A percentile compares a stretch with the other conserved stretches of the same genome.
Evolutionary conservation across 1,140 invertebrate species (phyloP).

Genomic region (Rhopalosiphum padi): DNA sequence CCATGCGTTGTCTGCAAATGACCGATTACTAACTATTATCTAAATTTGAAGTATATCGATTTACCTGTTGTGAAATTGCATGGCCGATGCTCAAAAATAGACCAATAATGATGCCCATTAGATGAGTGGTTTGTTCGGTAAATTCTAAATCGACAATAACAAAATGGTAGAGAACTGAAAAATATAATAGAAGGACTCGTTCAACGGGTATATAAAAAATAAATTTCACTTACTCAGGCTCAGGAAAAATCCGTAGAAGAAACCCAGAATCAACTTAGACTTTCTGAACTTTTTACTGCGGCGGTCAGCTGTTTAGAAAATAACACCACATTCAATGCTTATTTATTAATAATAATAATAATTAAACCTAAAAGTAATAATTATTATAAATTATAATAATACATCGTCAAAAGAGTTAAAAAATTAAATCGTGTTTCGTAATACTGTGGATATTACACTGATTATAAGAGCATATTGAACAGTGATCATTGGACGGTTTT

Average conservation of each 20-base stretch:
- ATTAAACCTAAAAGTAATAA: background rate
- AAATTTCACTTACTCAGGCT: background rate
- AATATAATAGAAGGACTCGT: background rate
- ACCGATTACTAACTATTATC: background rate
- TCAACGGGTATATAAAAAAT: background rate
- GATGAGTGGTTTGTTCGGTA: background rate
- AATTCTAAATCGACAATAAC: slow-evolving; percentile 57
- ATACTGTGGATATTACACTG: background rate
- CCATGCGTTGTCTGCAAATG: background rate
- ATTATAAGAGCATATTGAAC: background rate
- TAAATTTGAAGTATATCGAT: background rate
- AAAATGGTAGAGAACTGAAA: slow-evolving; percentile 53
- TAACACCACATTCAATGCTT: background rate
- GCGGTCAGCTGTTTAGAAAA: background rate
- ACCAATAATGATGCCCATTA: slow-evolving; percentile 40
- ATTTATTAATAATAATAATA: background rate
- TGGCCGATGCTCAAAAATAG: slow-evolving; percentile 55
- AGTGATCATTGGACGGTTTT: background rate
- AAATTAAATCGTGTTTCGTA: background rate
- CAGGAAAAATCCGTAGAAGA: slow-evolving; percentile 26
- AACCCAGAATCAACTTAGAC: background rate
- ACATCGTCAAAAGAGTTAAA: background rate
- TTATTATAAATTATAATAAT: background rate
- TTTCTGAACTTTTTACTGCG: slow-evolving; percentile 36
- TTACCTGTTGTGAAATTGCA: slow-evolving; percentile 57